Percentiles rank a stretch among this genome's conserved stretches.
Conservation (phyloP, 2,113 vertebrate species). For the Amphilophus citrinellus region DNA sequence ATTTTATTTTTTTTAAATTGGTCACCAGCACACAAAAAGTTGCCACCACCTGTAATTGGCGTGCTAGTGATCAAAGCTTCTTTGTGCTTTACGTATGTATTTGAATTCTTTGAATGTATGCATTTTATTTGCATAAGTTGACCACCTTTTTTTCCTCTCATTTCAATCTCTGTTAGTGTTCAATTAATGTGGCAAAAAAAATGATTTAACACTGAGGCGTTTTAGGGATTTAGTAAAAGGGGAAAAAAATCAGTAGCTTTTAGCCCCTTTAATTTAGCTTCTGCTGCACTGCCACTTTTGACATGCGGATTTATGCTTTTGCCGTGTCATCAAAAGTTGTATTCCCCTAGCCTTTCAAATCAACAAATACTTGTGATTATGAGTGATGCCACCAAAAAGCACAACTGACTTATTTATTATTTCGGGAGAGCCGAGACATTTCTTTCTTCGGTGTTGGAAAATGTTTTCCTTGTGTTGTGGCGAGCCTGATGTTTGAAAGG, state of each 20-base stretch:
- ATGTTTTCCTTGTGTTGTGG: constrained; percentile 75
- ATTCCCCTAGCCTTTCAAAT: constrained; percentile 67
- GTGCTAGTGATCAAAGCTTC: background rate
- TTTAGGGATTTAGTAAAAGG: background rate
- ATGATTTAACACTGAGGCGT: background rate
- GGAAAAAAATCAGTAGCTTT: constrained; percentile 35
- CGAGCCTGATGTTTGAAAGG: constrained; percentile 66
- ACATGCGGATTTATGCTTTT: constrained; percentile 58
- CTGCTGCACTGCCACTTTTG: constrained; percentile 27
- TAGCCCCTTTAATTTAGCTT: constrained; percentile 21
- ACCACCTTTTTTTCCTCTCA: background rate
- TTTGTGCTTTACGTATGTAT: background rate
- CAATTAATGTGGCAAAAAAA: background rate
- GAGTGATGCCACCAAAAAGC: constrained; percentile 76
- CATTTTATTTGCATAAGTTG: background rate
- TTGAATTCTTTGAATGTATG: background rate
- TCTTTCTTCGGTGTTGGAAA: constrained; percentile 56
- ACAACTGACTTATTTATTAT: constrained; percentile 78
- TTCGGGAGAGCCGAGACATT: constrained; percentile 52
- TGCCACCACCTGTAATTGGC: background rate
- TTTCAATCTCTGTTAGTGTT: background rate
- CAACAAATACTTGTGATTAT: constrained; percentile 83
- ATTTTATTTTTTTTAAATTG: background rate
- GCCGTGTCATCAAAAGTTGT: constrained; percentile 63
- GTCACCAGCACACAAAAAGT: background rate